A percentile compares a stretch with the other conserved stretches of the same genome.
These are phyloP conservation scores for Gallinago paraguaiae DNA, from an alignment of 2,113 vertebrate species.

Conservation along the genomic window DNA sequence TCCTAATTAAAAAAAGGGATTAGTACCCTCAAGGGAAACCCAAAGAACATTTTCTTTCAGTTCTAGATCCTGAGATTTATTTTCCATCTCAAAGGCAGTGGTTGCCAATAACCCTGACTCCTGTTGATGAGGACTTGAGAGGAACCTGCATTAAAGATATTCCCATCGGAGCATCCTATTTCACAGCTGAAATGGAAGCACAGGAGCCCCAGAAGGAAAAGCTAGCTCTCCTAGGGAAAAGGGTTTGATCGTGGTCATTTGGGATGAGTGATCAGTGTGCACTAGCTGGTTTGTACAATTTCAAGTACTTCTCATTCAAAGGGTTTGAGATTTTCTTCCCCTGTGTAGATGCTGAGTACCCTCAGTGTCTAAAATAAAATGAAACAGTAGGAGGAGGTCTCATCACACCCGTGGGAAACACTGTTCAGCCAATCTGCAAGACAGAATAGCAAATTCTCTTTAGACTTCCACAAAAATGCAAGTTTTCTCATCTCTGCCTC, in stretches of 20 bases:
- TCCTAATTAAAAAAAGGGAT: background rate
- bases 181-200: background rate
- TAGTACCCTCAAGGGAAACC: background rate
- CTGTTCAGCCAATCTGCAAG: background rate
- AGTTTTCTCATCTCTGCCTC: background rate
- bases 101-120: background rate
- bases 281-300: background rate
- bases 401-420: background rate
- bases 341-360: background rate
- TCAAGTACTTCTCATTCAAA: background rate
- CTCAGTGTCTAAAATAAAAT: background rate
- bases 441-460: background rate
- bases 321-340: background rate
- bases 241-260: background rate
- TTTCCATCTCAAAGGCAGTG: background rate
- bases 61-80: constrained; percentile 19
- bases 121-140: background rate
- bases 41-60: background rate
- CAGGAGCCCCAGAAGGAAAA: background rate
- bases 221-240: background rate
- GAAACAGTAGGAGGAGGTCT: background rate
- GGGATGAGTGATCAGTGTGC: background rate
- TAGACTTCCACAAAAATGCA: background rate
- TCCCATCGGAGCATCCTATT: background rate
- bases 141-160: background rate